These are phyloP conservation scores for Sycophaga agraensis DNA, from an alignment of 1,140 invertebrate species.

Conservation along the genomic window DNA sequence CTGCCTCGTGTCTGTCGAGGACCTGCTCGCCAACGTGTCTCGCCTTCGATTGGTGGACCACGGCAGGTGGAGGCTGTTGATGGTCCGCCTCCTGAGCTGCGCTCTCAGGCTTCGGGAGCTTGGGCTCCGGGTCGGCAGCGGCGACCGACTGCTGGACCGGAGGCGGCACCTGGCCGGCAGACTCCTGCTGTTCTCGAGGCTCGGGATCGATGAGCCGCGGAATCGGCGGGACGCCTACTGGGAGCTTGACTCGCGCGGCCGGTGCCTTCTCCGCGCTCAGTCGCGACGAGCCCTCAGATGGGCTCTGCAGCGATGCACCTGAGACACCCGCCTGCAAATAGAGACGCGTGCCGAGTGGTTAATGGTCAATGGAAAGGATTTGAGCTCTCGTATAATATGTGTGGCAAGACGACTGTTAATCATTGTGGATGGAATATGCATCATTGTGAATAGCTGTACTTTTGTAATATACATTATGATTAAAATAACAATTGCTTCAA, in stretches of 20 bases:
- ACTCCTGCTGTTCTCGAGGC: background rate
- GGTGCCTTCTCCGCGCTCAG: constrained; percentile 33
- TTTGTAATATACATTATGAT: too few species aligned
- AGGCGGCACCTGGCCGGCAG: constrained; percentile 8
- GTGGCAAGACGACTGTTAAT: too few species aligned
- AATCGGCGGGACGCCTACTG: constrained; percentile 50
- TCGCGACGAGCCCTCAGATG: constrained; percentile 32
- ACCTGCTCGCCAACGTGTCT: constrained; percentile 32
- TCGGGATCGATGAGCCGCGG: constrained; percentile 43
- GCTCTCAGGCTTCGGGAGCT: background rate
- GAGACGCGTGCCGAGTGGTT: too few species aligned
- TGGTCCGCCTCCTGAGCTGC: too few species aligned
- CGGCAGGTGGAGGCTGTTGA: background rate
- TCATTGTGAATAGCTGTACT: too few species aligned
- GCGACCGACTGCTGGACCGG: background rate
- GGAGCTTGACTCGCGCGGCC: constrained; percentile 44
- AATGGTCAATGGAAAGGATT: too few species aligned
- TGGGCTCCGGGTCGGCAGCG: constrained; percentile 1
- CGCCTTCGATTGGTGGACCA: background rate
- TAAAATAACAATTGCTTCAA: too few species aligned
- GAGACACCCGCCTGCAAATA: constrained; percentile 12
- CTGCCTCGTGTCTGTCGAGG: constrained; percentile 39
- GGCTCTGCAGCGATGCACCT: constrained; percentile 32
- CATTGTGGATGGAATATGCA: too few species aligned
- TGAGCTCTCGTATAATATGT: too few species aligned